Evolutionary conservation across 2,797 vertebrate species (phyloP), one percentile per base, ranked within the genome.

Genomic region (Moxostoma hubbsi): DNA sequence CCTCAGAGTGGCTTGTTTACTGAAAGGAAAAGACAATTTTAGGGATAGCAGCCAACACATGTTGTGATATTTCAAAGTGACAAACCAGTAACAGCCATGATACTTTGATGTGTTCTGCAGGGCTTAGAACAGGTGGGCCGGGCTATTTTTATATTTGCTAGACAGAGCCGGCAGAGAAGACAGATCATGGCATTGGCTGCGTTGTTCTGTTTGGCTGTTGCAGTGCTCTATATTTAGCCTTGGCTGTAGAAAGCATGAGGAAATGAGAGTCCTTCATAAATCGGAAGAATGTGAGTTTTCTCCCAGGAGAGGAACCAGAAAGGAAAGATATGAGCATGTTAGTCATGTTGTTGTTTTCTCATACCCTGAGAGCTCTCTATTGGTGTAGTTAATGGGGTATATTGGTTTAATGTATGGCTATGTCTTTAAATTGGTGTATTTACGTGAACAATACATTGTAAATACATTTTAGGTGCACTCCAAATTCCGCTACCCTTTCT

Each of bases 401-500:
- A 7, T 65, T 46, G 24, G 5, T 15, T 62, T 51, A 24, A 24
- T 59, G 43, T 13, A 69, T 6, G 10, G 15, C n/a, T 5, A 12
- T 6, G 64, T 7, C 10, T 36, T 59, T 68, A 43, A 68, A 36
- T 36, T 6, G 7, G 18, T 61, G 78, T 15, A 15, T 43, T 50
- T 2, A 13, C 49, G 5, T 54, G 12, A 64, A 13, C 16, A 1
- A 46, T 46, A 64, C 43, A 7, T 24, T 58, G 53, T 49, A n/a
- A 61, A 47, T 61, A 2, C n/a, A 80, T 92, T 91, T 63, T 90
- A 99, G 98, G 98, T 99, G 88, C 94, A 96, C 70, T 95, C 97
- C 89, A 99, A 98, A 87, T 99, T 99, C 89, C 98, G 98, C 2
- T 99, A 98, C 91, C 98, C 98, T 13, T 99, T 99, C 93, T 99